Conservation (phyloP, 2,113 vertebrate species). For the Gymnorhina tibicen region DNA sequence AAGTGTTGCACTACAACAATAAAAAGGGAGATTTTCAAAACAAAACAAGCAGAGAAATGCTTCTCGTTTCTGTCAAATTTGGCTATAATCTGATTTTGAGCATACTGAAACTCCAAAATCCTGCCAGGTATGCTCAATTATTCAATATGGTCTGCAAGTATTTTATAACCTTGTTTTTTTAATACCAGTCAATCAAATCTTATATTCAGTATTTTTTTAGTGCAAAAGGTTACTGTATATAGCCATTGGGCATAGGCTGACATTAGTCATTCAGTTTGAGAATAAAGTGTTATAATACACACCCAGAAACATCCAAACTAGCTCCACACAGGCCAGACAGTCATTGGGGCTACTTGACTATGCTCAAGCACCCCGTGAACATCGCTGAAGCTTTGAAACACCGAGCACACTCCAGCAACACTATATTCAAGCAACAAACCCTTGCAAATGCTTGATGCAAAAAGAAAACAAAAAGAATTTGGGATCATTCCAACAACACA, state of each 20-base stretch:
- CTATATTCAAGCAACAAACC: background rate
- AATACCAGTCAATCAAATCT: background rate
- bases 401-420: background rate
- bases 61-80: background rate
- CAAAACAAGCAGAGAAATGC: background rate
- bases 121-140: background rate
- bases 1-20: background rate
- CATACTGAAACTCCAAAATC: background rate
- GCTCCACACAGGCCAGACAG: background rate
- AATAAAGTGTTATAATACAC: background rate
- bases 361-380: background rate
- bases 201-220: background rate
- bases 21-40: background rate
- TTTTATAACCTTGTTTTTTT: background rate
- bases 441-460: background rate
- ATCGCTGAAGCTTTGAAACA: background rate
- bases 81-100: background rate
- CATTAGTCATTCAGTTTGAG: background rate
- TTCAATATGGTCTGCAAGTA: background rate
- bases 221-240: background rate
- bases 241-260: background rate
- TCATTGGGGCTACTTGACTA: accelerated
- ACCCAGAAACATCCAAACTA: background rate
- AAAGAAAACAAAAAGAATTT: background rate
- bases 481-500: background rate